These are phyloP conservation scores for Drosophila bifasciata DNA, from an alignment of 1,140 invertebrate genomes.

Conservation along the genomic window DNA sequence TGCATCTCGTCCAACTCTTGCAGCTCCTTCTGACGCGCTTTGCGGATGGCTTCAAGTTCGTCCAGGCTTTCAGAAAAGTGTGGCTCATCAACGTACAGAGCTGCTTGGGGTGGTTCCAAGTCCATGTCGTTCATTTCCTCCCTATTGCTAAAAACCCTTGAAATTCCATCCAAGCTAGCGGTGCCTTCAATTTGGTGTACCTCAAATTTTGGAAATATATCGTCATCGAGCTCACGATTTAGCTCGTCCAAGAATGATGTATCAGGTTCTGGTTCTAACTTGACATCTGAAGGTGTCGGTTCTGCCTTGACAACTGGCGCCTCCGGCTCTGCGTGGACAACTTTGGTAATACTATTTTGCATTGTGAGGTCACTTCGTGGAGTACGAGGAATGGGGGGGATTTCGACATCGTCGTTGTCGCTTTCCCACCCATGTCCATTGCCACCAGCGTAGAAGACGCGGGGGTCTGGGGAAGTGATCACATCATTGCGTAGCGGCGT, in stretches of 20 bases:
- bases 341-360: too few species aligned
- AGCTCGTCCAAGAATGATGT: too few species aligned
- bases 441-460: background rate
- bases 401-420: constrained; percentile 18
- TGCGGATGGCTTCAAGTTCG: background rate
- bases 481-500: constrained; percentile 36
- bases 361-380: too few species aligned
- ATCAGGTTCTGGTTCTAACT: too few species aligned
- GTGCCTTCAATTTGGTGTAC: background rate
- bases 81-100: background rate
- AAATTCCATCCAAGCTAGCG: background rate
- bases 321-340: too few species aligned
- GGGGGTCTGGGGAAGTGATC: background rate
- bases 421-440: constrained; percentile 38
- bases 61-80: background rate
- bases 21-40: constrained; percentile 1
- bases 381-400: background rate
- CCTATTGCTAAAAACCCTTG: background rate
- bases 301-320: too few species aligned
- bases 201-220: too few species aligned
- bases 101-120: background rate
- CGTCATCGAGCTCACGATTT: too few species aligned
- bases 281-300: too few species aligned
- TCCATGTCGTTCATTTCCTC: constrained; percentile 15
- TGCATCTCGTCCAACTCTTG: background rate